Evolutionary conservation across 2,888 invertebrate genomes (phyloP).

Genomic region (Pristionchus entomophagus): DNA sequence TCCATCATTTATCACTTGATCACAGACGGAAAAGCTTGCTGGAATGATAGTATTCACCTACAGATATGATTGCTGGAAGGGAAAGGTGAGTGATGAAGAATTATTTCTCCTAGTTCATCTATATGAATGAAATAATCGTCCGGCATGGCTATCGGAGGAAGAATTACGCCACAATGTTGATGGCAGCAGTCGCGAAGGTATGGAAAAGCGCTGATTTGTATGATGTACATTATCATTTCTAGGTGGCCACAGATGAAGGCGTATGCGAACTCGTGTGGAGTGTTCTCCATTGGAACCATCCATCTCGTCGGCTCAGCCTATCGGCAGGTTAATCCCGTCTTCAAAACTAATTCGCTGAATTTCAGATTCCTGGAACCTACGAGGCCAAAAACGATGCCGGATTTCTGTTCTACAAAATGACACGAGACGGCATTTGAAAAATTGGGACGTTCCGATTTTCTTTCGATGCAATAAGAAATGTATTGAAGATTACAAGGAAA

Average conservation of each 20-base stretch:
- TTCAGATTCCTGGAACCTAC: neutral
- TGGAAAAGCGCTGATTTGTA: neutral
- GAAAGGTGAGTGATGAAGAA: neutral
- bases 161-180: neutral
- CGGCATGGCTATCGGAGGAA: neutral
- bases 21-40: neutral
- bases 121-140: neutral
- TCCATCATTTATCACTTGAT: neutral
- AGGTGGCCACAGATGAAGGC: neutral
- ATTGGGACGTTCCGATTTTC: too few relatives aligned
- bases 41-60: neutral
- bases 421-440: too few relatives aligned
- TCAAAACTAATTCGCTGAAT: neutral
- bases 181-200: neutral
- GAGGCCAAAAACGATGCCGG: too few relatives aligned
- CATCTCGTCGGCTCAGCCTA: too few relatives aligned
- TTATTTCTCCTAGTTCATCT: neutral
- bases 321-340: neutral
- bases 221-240: neutral
- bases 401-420: too few relatives aligned
- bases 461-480: too few relatives aligned
- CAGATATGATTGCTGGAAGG: neutral
- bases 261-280: neutral
- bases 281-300: neutral
- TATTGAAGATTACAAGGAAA: neutral